Base-by-base conservation (phyloP, 2,888 invertebrate species). In the Cistogaster globosa region DNA sequence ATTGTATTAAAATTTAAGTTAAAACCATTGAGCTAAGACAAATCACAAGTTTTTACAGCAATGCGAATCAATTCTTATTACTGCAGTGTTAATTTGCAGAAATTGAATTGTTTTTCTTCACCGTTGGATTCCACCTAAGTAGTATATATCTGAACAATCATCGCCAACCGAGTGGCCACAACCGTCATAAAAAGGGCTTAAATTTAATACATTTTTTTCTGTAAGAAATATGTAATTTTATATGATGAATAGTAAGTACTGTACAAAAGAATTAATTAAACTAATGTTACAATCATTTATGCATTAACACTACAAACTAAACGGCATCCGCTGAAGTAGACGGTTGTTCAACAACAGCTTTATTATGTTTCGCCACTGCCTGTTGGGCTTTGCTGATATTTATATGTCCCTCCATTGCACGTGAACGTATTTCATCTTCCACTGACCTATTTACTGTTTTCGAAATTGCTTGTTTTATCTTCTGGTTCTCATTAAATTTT, bases 371-470 rank as follows among this genome's bases (percentile, higher is more conserved):
- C 12, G 92, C 93, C 18, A 94, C 94, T 12, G 94, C 94, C 88
- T 94, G 90, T 88, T 94, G 94, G 1, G 93, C 94, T 87, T 93
- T 94, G 74, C 94, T 94, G 38, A 94, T 89, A 71, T 92, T 93
- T 38, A 93, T 92, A 51, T 90, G 92, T 0, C 92, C 91, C 57
- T 92, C 92, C n/a, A 90, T 88, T 0, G 95, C 94, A 79, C 93
- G 92, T 14, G 94, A 93, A 69, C 95, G 92, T 68, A 95, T 92
- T 90, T 95, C 95, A 36, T 93, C 92, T 90, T 95, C 95, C 14
- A 94, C 93, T 0, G 94, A 92, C 89, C 94, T 94, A 88, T 95
- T 95, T 0, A 95, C 94, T 4, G 93, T 94, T 90, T 94, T 95
- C 0, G 94, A 93, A 36, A 95, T 93, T 20, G 93, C 93, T 85